phyloP scores from a whole-genome alignment of 1,140 invertebrate genomes.

The Zaprionus capensis region DNA sequence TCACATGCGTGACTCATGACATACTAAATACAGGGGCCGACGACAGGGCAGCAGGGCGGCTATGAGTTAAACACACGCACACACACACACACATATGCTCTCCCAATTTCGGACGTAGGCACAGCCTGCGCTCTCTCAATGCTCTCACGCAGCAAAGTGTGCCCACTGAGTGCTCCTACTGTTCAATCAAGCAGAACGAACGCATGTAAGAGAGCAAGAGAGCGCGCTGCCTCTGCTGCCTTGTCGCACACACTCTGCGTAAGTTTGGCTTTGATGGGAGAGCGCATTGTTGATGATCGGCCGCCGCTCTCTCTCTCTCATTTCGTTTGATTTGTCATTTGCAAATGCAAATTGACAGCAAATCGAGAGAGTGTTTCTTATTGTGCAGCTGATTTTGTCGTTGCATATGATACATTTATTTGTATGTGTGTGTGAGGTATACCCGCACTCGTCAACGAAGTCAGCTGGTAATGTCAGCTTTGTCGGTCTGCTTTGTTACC shows the following conservation, averaged over 20 bases:
- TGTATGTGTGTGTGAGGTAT: background rate
- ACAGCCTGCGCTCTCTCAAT: background rate
- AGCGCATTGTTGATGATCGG: background rate
- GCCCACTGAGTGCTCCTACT: background rate
- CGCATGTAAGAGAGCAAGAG: background rate
- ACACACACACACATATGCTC: background rate
- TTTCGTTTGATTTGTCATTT: background rate
- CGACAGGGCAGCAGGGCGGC: conserved; percentile 2
- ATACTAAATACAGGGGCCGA: conserved; percentile 14
- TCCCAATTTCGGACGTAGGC: background rate
- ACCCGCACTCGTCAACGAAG: background rate
- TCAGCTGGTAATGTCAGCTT: background rate
- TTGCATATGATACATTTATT: background rate
- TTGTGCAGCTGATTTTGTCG: background rate
- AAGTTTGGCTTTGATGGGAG: conserved; percentile 7
- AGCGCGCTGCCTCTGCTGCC: background rate
- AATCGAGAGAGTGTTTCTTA: background rate
- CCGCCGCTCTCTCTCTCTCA: background rate
- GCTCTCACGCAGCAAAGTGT: conserved; percentile 18
- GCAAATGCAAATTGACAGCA: background rate
- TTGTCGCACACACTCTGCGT: background rate
- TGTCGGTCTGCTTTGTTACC: conserved; percentile 11
- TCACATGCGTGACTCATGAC: conserved; percentile 74
- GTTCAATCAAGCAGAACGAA: conserved; percentile 17
- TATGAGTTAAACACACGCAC: background rate